Conservation (phyloP, 2,113 vertebrate genomes). For the Aspidoscelis tigris region DNA sequence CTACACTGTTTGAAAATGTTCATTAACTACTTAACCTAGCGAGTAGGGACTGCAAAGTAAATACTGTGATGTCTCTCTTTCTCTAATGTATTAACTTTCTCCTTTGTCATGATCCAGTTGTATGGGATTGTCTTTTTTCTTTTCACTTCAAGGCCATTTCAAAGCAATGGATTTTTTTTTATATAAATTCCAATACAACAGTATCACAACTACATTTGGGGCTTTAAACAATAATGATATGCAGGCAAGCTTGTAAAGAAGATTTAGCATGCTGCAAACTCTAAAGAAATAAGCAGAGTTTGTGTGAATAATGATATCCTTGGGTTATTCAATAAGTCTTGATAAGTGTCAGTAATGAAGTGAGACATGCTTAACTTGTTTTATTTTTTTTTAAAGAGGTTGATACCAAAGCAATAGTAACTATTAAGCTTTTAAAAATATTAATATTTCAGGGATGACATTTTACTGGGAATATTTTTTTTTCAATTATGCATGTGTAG, state of each 20-base stretch:
- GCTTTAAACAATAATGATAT: constrained; percentile 44
- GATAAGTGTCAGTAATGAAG: constrained; percentile 29
- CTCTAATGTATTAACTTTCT: not conserved
- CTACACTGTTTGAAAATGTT: too few relatives aligned
- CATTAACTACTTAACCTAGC: too few relatives aligned
- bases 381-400: constrained; percentile 19
- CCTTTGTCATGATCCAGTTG: not conserved
- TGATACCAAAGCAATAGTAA: too few relatives aligned
- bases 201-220: constrained; percentile 27
- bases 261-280: constrained; percentile 33
- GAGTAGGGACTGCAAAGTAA: too few relatives aligned
- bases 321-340: constrained; percentile 22
- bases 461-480: not conserved
- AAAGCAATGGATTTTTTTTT: constrained; percentile 10
- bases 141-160: not conserved
- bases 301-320: constrained; percentile 29
- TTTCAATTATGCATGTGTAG: not conserved
- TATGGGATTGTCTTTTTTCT: not conserved
- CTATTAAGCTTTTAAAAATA: constrained; percentile 21
- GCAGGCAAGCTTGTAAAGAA: constrained; percentile 48
- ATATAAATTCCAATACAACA: constrained; percentile 46
- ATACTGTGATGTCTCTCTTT: too few relatives aligned
- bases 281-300: constrained; percentile 12
- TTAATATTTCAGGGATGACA: constrained; percentile 1
- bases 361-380: constrained; percentile 19